Conservation (phyloP, 2,888 invertebrate species). For the Heliconius erato region DNA sequence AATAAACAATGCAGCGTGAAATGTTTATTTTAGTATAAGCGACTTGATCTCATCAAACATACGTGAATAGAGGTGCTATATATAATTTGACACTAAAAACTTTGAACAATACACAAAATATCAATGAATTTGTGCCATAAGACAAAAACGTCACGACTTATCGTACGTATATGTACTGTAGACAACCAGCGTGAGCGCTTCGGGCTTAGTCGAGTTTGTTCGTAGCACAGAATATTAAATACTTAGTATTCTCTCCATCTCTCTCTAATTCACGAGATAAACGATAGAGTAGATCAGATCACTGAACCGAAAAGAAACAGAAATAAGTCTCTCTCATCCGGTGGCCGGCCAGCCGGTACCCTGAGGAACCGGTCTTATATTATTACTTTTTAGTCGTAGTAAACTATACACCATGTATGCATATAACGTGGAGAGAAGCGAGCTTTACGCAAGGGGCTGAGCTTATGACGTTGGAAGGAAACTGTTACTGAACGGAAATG, state of each 20-base stretch:
- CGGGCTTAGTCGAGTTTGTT: conserved; percentile 65
- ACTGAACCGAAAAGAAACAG: conserved; percentile 83
- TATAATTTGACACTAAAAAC: conserved; percentile 32
- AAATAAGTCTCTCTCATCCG: conserved; percentile 73
- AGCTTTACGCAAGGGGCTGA: conserved; percentile 67
- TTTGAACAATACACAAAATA: conserved; percentile 60
- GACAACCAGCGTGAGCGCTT: conserved; percentile 70
- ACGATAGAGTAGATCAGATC: conserved; percentile 75
- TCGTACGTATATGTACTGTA: conserved; percentile 55
- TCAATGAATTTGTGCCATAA: conserved; percentile 78
- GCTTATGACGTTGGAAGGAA: conserved; percentile 71
- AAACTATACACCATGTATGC: conserved; percentile 76
- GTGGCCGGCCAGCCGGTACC: conserved; percentile 59
- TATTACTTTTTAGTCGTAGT: conserved; percentile 76
- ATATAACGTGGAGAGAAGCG: conserved; percentile 70
- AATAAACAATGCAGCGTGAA: conserved; percentile 8
- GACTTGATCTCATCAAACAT: conserved; percentile 29
- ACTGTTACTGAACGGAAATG: conserved; percentile 81
- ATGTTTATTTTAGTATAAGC: conserved; percentile 32
- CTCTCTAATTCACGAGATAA: conserved; percentile 58
- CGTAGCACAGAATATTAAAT: conserved; percentile 64
- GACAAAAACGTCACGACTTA: conserved; percentile 67
- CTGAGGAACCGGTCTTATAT: conserved; percentile 74
- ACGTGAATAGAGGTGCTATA: conserved; percentile 23
- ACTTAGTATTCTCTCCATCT: conserved; percentile 60